phyloP scores from a whole-genome alignment of 92 coral and sea anemone species.

The Epizoanthus ramosus region DNA sequence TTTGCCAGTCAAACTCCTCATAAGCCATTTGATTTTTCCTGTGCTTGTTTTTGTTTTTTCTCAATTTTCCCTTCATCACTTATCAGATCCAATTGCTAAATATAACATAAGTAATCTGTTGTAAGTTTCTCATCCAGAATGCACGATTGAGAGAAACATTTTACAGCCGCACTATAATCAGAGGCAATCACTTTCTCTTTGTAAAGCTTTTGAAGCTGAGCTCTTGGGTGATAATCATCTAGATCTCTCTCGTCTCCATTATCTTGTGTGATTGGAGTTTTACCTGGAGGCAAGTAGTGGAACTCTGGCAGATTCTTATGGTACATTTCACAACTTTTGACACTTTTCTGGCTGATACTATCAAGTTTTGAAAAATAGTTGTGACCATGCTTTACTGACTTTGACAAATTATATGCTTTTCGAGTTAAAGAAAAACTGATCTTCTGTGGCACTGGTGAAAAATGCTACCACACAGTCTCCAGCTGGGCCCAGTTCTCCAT shows the following conservation, averaged over 20 bases:
- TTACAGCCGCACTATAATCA: constrained; percentile 30
- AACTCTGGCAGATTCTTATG: constrained; percentile 33
- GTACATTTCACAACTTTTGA: constrained; percentile 35
- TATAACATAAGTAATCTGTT: neutral
- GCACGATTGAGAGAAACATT: constrained; percentile 22
- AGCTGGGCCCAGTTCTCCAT: constrained; percentile 31
- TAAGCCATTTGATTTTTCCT: too few species aligned
- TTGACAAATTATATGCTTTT: constrained; percentile 19
- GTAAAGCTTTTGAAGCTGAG: constrained; percentile 26
- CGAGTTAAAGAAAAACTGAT: constrained; percentile 30
- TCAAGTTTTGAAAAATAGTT: constrained; percentile 35
- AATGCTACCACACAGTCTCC: constrained; percentile 48
- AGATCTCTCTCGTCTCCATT: constrained; percentile 9
- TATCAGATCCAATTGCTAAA: constrained; percentile 32
- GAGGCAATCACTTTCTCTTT: constrained; percentile 2
- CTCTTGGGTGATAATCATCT: constrained; percentile 36
- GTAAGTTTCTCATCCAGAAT: constrained; percentile 12
- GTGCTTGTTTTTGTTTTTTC: constrained; percentile 12
- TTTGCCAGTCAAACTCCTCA: constrained; percentile 38
- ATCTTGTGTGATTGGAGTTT: constrained; percentile 15
- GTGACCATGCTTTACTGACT: constrained; percentile 36
- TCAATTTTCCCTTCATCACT: constrained; percentile 25
- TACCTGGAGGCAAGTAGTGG: constrained; percentile 27
- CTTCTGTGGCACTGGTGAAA: constrained; percentile 9
- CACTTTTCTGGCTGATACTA: neutral